These are phyloP conservation scores for Sicus ferrugineus DNA, from an alignment of 2,888 invertebrate genomes.

Conservation along the genomic window DNA sequence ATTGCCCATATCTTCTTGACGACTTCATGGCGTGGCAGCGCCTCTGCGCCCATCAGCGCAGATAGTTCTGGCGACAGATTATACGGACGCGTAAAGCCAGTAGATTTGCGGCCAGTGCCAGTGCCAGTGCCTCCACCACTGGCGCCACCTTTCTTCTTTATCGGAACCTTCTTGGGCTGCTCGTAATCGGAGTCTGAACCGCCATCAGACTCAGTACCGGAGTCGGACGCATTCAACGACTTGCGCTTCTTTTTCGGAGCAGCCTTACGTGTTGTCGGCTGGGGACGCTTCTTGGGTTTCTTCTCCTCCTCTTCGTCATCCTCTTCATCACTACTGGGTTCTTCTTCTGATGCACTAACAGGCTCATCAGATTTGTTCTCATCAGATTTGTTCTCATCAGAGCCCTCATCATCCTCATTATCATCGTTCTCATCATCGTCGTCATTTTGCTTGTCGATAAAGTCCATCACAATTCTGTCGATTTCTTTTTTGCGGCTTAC, in stretches of 20 bases:
- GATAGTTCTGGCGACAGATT: constrained; percentile 85
- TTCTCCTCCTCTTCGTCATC: constrained; percentile 48
- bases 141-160: constrained; percentile 49
- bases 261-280: constrained; percentile 58
- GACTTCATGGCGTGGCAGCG: constrained; percentile 87
- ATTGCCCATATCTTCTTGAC: constrained; percentile 91
- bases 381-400: constrained; percentile 45
- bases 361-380: constrained; percentile 42
- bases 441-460: constrained; percentile 65
- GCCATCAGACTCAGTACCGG: constrained; percentile 58
- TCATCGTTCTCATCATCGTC: constrained; percentile 66
- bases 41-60: constrained; percentile 79
- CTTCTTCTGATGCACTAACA: constrained; percentile 47
- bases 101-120: constrained; percentile 68
- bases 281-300: constrained; percentile 56
- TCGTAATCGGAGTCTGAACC: constrained; percentile 60
- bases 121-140: constrained; percentile 52
- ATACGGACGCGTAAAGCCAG: constrained; percentile 85
- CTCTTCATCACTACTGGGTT: constrained; percentile 51
- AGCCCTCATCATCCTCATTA: constrained; percentile 63
- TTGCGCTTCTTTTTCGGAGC: constrained; percentile 56
- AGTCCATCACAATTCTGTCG: constrained; percentile 86
- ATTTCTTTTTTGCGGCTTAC: constrained; percentile 83
- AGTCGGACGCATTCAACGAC: constrained; percentile 55
- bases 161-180: constrained; percentile 53